Evolutionary conservation across 1,140 invertebrate genomes (phyloP), one percentile per base, ranked within the genome.

Genomic region (Drosophila gunungcola): DNA sequence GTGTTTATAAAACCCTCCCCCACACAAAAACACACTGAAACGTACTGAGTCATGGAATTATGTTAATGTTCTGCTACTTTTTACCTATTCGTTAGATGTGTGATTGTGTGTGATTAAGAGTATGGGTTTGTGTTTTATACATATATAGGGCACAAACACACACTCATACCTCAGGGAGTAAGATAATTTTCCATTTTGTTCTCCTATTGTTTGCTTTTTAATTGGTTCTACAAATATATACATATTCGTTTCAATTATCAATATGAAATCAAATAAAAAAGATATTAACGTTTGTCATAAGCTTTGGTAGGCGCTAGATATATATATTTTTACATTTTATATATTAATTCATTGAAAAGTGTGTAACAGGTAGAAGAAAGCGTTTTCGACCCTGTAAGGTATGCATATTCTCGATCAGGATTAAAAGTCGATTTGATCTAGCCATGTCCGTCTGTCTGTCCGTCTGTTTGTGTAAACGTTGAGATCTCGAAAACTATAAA

Each of bases 11-110:
- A 11, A 38, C 53, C 16, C 7, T 36, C 4, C 13, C 21, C 16
- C 27, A 42, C 4, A 62, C 21, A 5, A 58, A 10, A 27, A 27
- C 45, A 36, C 29, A 21, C 32, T 3, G 6, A 61, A 49, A 39
- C 12, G 25, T 29, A 12, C 25, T 25, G 4, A 51, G 25, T 51
- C 11, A 27, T 51, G 46, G 57, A 51, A 63, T 36, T 67, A 52
- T 65, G 64, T 68, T 52, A 52, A 65, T 68, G 52, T 36, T 38
- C 6, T 25, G 25, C 21, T 10, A 38, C n/a, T 64, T 38, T 34
- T 60, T n/a, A 63, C 54, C 39, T 63, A 11, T 36, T 52, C 41
- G 58, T 34, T 48, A 21, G 32, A n/a, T 62, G 34, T 48, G 6
- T 48, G 62, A 21, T 5, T 63, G 27, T 16, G 29, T 41, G 29